Evolutionary conservation across 2,888 invertebrate species (phyloP).

Genomic region (Xylocampa areola): DNA sequence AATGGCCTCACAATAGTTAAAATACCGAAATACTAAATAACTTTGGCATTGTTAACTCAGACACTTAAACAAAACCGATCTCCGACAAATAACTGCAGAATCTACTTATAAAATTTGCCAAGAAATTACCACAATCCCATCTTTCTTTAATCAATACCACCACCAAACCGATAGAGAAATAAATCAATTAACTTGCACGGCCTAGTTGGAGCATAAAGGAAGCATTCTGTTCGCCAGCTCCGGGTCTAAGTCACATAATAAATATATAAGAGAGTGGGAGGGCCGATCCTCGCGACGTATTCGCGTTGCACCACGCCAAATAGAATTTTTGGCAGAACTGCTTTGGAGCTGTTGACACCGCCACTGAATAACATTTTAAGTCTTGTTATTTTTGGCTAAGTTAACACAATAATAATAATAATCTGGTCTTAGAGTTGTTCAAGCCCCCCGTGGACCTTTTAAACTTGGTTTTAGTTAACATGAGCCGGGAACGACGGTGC

Average conservation of each 20-base stretch:
- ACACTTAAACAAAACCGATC: no score
- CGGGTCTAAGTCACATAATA: conserved; percentile 53
- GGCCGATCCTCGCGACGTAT: conserved; percentile 74
- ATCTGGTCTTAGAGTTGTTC: no score
- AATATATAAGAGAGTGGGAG: conserved; percentile 57
- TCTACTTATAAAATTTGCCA: conserved; percentile 6
- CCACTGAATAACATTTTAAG: no score
- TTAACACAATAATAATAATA: no score
- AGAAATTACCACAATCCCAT: neutral
- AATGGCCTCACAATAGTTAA: no score
- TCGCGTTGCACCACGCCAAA: conserved; percentile 79
- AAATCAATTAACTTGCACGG: conserved; percentile 43
- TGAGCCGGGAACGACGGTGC: no score
- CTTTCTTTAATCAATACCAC: conserved; percentile 15
- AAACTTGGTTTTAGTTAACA: no score
- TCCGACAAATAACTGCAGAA: neutral
- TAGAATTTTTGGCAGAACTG: conserved; percentile 76
- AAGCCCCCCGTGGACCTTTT: no score
- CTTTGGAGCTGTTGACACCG: conserved; percentile 62
- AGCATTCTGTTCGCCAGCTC: conserved; percentile 26
- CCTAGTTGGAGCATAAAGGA: conserved; percentile 13
- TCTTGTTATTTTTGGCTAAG: no score
- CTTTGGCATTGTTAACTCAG: no score
- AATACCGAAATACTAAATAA: no score
- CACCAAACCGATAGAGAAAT: conserved; percentile 21